These are phyloP conservation scores for Alosa alosa DNA, from an alignment of 2,113 vertebrate species.

Conservation along the genomic window DNA sequence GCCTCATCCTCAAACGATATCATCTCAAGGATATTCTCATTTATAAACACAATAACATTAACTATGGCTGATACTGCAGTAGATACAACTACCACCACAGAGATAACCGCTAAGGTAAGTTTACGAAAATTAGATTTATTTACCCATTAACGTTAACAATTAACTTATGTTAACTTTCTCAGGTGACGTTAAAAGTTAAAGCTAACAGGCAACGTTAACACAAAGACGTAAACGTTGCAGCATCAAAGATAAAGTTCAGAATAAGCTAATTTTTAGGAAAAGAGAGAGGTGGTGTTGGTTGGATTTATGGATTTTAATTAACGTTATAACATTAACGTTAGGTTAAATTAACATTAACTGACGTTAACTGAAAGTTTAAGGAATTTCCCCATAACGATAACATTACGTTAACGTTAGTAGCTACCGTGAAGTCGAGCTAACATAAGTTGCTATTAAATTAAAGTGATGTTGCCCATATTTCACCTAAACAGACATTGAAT, in stretches of 20 bases:
- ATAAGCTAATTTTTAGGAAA: neutral
- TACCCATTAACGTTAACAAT: neutral
- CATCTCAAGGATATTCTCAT: constrained; percentile 27
- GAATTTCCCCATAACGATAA: neutral
- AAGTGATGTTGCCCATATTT: neutral
- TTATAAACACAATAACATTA: constrained; percentile 31
- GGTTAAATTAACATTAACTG: no score
- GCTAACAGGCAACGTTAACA: neutral
- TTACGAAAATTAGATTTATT: constrained; percentile 14
- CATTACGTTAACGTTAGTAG: no score
- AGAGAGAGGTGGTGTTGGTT: neutral
- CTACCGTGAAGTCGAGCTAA: no score
- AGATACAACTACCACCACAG: constrained; percentile 68
- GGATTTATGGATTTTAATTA: neutral
- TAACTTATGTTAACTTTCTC: neutral
- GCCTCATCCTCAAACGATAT: constrained; percentile 44
- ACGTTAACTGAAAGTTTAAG: no score
- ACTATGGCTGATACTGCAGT: constrained; percentile 78
- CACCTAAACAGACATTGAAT: neutral
- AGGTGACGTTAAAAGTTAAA: no score
- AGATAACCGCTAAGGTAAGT: constrained; percentile 78
- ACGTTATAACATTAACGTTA: no score
- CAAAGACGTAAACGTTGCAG: neutral
- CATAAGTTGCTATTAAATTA: neutral
- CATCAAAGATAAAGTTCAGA: neutral